A percentile compares a stretch with the other conserved stretches of the same genome.
Evolutionary conservation across 2,113 vertebrate genomes (phyloP).

Genomic region (Recurvirostra avosetta): DNA sequence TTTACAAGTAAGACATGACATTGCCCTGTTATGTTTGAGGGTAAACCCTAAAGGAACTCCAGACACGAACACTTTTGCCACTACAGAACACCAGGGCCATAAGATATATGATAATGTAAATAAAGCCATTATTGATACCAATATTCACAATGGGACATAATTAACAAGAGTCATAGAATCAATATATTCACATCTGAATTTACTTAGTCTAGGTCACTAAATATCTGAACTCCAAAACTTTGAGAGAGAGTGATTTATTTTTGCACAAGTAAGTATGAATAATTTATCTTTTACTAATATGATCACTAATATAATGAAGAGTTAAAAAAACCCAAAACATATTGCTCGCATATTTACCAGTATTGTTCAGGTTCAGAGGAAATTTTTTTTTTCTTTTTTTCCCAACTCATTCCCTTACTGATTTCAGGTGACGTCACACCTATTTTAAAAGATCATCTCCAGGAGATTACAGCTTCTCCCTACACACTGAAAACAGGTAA

Average conservation of each 20-base stretch:
- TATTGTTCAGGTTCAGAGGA: background rate
- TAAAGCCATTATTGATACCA: background rate
- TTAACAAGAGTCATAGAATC: background rate
- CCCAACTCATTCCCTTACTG: background rate
- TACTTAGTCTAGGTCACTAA: background rate
- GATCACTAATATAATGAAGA: background rate
- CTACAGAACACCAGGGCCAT: background rate
- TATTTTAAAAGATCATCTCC: background rate
- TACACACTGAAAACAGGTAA: background rate
- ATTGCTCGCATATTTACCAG: background rate
- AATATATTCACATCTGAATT: background rate
- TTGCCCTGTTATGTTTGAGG: background rate
- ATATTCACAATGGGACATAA: background rate
- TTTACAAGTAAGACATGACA: background rate
- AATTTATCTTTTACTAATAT: background rate
- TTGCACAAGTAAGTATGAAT: fast-evolving
- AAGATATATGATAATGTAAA: background rate
- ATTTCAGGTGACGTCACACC: background rate
- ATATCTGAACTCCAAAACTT: background rate
- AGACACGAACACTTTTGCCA: background rate
- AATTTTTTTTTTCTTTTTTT: background rate
- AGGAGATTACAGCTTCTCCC: constrained; percentile 8
- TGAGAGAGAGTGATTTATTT: background rate
- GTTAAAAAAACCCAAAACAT: background rate
- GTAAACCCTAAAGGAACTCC: background rate